Conservation (phyloP, 2,797 vertebrate species). For the Spinus pinus region DNA sequence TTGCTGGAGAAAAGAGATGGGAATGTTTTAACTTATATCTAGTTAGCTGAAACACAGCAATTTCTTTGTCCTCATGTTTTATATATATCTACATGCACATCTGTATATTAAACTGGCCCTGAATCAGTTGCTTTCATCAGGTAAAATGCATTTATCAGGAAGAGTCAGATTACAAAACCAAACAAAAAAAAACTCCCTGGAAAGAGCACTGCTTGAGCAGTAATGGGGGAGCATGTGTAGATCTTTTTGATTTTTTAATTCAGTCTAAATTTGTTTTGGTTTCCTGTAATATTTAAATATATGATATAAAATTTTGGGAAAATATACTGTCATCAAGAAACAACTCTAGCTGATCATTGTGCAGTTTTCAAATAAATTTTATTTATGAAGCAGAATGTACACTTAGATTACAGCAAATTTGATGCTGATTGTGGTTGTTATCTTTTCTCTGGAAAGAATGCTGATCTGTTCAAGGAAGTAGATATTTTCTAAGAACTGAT, state of each 20-base stretch:
- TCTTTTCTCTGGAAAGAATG: background rate
- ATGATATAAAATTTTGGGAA: background rate
- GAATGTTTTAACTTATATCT: background rate
- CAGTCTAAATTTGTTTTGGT: background rate
- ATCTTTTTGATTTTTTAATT: background rate
- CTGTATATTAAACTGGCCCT: background rate
- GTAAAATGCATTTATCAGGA: background rate
- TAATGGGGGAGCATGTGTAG: background rate
- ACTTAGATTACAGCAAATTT: background rate
- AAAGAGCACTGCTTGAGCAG: background rate
- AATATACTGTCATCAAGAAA: background rate
- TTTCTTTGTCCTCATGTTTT: background rate
- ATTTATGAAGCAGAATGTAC: background rate
- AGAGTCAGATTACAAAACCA: background rate
- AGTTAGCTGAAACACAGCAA: background rate
- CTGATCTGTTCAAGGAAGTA: background rate
- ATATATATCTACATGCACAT: rapidly evolving
- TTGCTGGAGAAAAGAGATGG: background rate
- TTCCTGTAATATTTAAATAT: background rate
- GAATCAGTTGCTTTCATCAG: background rate
- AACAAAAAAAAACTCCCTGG: background rate
- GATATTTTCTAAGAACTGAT: conserved; percentile 1
- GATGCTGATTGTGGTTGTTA: background rate
- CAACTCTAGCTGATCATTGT: background rate
- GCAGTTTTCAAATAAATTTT: background rate